Percentiles rank a stretch among this genome's conserved stretches.
phyloP scores from a whole-genome alignment of 2,797 vertebrate genomes.

The Typhlichthys subterraneus region DNA sequence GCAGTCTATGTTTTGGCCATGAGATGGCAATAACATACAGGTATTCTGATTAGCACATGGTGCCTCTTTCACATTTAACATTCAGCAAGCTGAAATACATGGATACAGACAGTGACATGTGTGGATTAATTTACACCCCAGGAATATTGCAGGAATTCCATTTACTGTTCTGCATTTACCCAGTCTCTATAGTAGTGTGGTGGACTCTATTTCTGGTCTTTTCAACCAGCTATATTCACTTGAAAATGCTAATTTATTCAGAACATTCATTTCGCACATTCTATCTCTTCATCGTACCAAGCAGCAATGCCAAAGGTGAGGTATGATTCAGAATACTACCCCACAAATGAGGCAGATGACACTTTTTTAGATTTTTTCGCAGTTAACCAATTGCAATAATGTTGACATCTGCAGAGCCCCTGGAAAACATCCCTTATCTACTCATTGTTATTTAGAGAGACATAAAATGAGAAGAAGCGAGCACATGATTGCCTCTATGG shows the following conservation, averaged over 20 bases:
- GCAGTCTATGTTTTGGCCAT: constrained; percentile 36
- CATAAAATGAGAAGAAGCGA: constrained; percentile 45
- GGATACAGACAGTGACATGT: constrained; percentile 1
- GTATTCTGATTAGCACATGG: constrained; percentile 1
- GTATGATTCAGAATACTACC: constrained; percentile 4
- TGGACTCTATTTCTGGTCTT: background rate
- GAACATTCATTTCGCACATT: background rate
- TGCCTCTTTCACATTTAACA: constrained; percentile 1
- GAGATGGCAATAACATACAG: constrained; percentile 36
- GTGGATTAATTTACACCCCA: constrained; percentile 16
- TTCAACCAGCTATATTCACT: constrained; percentile 4
- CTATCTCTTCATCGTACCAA: constrained; percentile 1
- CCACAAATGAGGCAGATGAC: background rate
- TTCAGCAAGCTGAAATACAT: constrained; percentile 4
- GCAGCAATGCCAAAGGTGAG: constrained; percentile 3
- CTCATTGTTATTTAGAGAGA: constrained; percentile 38
- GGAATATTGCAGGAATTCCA: constrained; percentile 10
- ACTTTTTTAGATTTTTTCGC: constrained; percentile 4
- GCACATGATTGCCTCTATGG: constrained; percentile 41
- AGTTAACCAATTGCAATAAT: background rate
- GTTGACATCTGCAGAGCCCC: background rate
- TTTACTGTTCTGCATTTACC: constrained; percentile 14
- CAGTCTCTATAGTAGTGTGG: background rate
- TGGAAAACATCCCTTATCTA: constrained; percentile 8
- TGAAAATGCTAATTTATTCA: constrained; percentile 4